Evolutionary conservation across 2,888 invertebrate species (phyloP).

Genomic region (Drosophila monieri): DNA sequence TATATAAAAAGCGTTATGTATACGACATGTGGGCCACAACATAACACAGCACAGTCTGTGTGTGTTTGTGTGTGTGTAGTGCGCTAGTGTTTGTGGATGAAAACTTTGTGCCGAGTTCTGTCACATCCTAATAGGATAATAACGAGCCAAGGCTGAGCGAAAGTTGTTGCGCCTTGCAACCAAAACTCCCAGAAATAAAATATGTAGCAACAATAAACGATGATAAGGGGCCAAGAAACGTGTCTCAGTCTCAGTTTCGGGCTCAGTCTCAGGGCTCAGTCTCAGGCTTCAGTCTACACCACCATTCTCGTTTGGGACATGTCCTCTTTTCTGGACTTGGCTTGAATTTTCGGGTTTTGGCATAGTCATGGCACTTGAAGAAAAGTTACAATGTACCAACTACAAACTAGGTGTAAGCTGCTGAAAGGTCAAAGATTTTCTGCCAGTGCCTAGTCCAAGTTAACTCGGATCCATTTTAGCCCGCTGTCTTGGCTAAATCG

Average conservation of each 20-base stretch:
- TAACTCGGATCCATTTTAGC: constrained; percentile 53
- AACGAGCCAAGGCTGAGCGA: constrained; percentile 68
- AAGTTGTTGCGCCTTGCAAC: constrained; percentile 76
- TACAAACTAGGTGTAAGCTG: not conserved
- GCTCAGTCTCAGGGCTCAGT: constrained; percentile 17
- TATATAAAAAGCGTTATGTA: constrained; percentile 75
- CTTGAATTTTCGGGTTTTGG: not conserved
- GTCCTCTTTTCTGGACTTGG: constrained; percentile 2
- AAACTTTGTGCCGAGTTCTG: constrained; percentile 71
- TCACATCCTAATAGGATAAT: constrained; percentile 79
- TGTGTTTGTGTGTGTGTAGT: constrained; percentile 14
- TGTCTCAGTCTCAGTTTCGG: constrained; percentile 51
- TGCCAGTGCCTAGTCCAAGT: constrained; percentile 48
- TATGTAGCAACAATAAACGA: constrained; percentile 75
- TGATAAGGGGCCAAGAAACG: constrained; percentile 75
- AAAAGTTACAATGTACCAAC: not conserved
- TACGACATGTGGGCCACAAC: constrained; percentile 63
- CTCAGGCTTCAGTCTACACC: constrained; percentile 6
- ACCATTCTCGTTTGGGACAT: not conserved
- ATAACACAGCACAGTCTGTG: constrained; percentile 10
- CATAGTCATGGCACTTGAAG: constrained; percentile 8
- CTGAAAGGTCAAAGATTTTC: constrained; percentile 3
- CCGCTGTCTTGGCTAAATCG: constrained; percentile 37
- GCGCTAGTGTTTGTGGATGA: constrained; percentile 57
- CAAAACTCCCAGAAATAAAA: constrained; percentile 45